Conservation (phyloP, 2,888 invertebrate genomes). For the Metellina segmentata region DNA sequence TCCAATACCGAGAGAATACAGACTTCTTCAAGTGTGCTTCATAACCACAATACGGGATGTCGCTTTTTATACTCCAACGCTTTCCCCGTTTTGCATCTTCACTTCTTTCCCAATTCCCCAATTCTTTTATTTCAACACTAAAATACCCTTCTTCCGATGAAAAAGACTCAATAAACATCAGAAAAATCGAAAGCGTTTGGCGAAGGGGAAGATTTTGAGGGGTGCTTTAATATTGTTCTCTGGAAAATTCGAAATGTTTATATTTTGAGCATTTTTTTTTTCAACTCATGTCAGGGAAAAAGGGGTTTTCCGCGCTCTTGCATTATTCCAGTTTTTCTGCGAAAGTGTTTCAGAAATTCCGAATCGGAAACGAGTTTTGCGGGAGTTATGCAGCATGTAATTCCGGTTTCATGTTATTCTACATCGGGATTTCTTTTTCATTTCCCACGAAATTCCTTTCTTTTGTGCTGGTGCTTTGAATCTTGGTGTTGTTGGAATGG, state of each 20-base stretch:
- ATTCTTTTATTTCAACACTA: not conserved
- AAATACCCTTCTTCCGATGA: conserved; percentile 12
- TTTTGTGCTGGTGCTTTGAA: conserved; percentile 3
- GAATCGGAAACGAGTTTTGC: conserved; percentile 27
- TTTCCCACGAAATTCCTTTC: not conserved
- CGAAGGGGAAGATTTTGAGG: not conserved
- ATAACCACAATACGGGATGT: conserved; percentile 31
- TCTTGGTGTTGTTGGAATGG: not conserved
- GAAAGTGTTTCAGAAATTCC: conserved; percentile 17
- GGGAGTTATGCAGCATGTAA: not conserved
- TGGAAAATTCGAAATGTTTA: conserved; percentile 58
- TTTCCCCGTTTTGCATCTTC: not conserved
- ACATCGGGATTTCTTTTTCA: not conserved
- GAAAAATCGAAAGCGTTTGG: conserved; percentile 1
- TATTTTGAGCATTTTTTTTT: conserved; percentile 33
- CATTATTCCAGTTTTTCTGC: conserved; percentile 37
- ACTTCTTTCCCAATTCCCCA: not conserved
- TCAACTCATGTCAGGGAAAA: not conserved
- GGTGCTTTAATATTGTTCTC: conserved; percentile 32
- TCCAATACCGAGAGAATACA: not conserved
- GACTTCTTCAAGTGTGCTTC: conserved; percentile 2
- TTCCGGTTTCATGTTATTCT: conserved; percentile 52
- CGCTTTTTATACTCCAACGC: not conserved
- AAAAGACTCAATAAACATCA: conserved; percentile 56
- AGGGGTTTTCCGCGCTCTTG: conserved; percentile 4